Base-by-base conservation (phyloP, 2,888 invertebrate species). In the Catotricha subobsoleta region DNA sequence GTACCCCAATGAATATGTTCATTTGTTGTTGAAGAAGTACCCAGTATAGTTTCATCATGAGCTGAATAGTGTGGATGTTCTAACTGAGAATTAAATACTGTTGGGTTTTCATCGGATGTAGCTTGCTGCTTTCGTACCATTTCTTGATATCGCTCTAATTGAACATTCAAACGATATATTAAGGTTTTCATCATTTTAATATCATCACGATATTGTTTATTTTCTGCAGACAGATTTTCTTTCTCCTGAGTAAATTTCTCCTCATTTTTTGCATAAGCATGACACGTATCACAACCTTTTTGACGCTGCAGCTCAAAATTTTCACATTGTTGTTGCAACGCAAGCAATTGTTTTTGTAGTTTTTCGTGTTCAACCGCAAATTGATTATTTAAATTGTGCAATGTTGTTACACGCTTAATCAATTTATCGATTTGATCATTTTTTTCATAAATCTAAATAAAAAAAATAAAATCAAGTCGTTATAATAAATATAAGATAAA, bases 101-200 rank as follows among this genome's bases (percentile, higher is more conserved):
- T 10, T 8, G 16, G n/a, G 30, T 21, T 36, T n/a, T n/a, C 29
- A 16, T 40, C 50, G 1, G 48, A n/a, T n/a, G n/a, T n/a, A n/a
- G n/a, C 46, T 18, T 40, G 15, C 13, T 39, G 29, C 15, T 54
- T 58, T n/a, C 74, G 65, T 1, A 78, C 46, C 48, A 72, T 76
- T 50, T 82, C 78, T 59, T 84, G 84, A 53, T 81, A 82, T 2
- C 74, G 65, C 45, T 82, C 80, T 19, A 86, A 61, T 51, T 84
- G 82, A 1, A 78, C 72, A 55, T 84, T 84, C 19, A 84, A 55
- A 40, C 80, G 76, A 51, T 80, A 83, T 5, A 84, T 70, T 0
- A 84, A 71, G 48, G 76, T 80, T 58, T 86, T 84, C 44, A 84
- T 60, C 55, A 83, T 76, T 37, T 68, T 66, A 54, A 81, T 66